A percentile compares a stretch with the other conserved stretches of the same genome.
These are phyloP conservation scores for Zygothrica quintamaculata DNA, from an alignment of 2,888 invertebrate species.

Conservation along the genomic window DNA sequence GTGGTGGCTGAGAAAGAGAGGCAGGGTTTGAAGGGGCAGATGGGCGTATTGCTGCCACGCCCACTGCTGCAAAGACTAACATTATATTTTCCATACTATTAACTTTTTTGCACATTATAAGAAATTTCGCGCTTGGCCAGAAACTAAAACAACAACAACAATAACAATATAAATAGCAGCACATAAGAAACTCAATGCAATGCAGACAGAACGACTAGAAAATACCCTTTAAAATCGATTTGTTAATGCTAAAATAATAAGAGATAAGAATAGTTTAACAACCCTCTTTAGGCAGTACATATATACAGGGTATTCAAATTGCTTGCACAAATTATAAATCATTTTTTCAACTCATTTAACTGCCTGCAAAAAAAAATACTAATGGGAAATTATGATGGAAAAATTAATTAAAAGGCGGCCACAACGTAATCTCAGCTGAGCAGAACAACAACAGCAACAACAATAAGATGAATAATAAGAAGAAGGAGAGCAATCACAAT, in stretches of 20 bases:
- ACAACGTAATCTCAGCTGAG: conserved; percentile 38
- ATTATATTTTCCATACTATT: conserved; percentile 71
- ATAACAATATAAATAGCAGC: too few relatives aligned
- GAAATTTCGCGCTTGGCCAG: conserved; percentile 37
- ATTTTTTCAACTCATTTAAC: conserved; percentile 76
- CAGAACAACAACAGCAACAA: conserved; percentile 47
- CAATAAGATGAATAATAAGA: conserved; percentile 24
- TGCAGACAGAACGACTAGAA: not conserved
- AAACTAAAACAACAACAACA: conserved; percentile 16
- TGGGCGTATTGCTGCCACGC: conserved; percentile 11
- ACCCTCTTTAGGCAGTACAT: too few relatives aligned
- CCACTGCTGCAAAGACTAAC: conserved; percentile 32
- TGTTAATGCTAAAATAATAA: too few relatives aligned
- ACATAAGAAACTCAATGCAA: too few relatives aligned
- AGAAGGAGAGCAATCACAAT: conserved; percentile 22
- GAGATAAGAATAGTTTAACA: too few relatives aligned
- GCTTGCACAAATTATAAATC: conserved; percentile 57
- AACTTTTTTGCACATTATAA: conserved; percentile 55
- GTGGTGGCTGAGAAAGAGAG: not conserved
- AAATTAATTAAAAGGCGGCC: conserved; percentile 68
- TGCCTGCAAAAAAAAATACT: conserved; percentile 48
- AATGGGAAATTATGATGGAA: conserved; percentile 65
- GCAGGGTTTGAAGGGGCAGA: not conserved
- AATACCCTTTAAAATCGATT: conserved; percentile 17
- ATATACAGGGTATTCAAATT: conserved; percentile 29